Base-by-base conservation (phyloP, 2,113 vertebrate genomes). In the Garra rufa region DNA sequence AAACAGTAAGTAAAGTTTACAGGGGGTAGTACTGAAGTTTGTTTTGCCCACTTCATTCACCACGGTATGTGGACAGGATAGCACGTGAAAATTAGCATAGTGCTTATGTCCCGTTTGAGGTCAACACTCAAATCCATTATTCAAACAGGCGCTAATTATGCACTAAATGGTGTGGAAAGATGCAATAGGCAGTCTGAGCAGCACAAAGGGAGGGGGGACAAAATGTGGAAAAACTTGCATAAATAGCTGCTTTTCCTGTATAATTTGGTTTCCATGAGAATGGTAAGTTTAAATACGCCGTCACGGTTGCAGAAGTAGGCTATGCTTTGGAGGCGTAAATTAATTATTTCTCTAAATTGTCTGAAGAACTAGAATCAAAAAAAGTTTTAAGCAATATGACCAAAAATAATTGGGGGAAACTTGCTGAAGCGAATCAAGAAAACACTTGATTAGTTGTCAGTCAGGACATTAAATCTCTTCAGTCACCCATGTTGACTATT, bases 151-250 rank as follows among this genome's bases (percentile, higher is more conserved):
- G 87, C 90, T 91, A 93, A 93, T 94, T 93, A 94, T 90, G 85
- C 91, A 90, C 87, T 92, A 93, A 94, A 95, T 94, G 91, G 92
- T 93, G 94, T 94, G 94, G 94, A 95, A 94, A 93, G 92, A 93
- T 92, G 89, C 91, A 89, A 81, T 87, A 90, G 90, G 91, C 91
- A 91, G 91, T 93, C 88, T 85, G 65, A 82, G 52, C 43, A 84
- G 78, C 79, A 75, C 76, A 41, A 86, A 91, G 90, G 82, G 44
- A 88, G 87, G 92, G 83, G 89, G 86, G 92, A 91, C 87, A 77
- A 94, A 94, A 94, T 91, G 94, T 94, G 94, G 94, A 95, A 95
- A 94, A 94, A 92, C 6, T 67, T 87, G 91, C 92, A 91, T 81
- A 92, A 95, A 94, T 93, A 94, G 92, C 88, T 85, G 67, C 83